Percentiles rank a stretch among this genome's conserved stretches.
phyloP scores from a whole-genome alignment of 53 echinoderm and acorn worm species.

The Mesocentrotus franciscanus region DNA sequence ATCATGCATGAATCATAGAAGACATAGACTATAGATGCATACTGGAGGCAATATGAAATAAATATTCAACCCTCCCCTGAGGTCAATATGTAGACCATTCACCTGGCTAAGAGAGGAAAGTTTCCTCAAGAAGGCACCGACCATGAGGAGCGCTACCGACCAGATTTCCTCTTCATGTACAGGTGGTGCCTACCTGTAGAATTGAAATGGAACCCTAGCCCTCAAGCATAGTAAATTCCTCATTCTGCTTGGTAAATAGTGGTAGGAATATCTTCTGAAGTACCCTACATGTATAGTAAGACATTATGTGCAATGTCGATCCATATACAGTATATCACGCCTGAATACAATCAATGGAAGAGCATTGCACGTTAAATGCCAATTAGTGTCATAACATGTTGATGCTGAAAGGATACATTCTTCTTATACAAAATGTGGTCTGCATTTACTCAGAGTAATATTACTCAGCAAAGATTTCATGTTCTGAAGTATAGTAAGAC shows the following conservation, averaged over 20 bases:
- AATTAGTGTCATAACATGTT: background rate
- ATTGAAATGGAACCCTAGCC: conserved; percentile 9
- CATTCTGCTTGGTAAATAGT: conserved; percentile 20
- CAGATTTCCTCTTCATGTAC: background rate
- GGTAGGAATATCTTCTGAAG: background rate
- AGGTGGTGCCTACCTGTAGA: conserved; percentile 44
- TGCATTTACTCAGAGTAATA: too few species aligned
- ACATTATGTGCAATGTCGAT: background rate
- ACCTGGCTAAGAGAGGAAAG: conserved; percentile 22
- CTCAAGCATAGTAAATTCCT: conserved; percentile 31
- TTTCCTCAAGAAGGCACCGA: background rate
- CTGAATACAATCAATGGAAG: background rate
- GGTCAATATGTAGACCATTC: conserved; percentile 26
- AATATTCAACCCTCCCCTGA: conserved; percentile 29
- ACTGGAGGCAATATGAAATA: conserved; percentile 41
- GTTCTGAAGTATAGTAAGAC: background rate
- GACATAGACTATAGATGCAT: background rate
- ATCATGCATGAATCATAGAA: background rate
- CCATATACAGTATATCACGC: background rate
- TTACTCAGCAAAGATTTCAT: too few species aligned
- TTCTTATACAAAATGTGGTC: too few species aligned
- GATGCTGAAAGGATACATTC: background rate
- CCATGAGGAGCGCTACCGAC: background rate
- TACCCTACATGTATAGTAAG: background rate
- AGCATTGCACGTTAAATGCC: background rate